A percentile compares a stretch with the other conserved stretches of the same genome.
Conservation (phyloP, 2,888 invertebrate genomes). For the Rhynchonema sp. region DNA sequence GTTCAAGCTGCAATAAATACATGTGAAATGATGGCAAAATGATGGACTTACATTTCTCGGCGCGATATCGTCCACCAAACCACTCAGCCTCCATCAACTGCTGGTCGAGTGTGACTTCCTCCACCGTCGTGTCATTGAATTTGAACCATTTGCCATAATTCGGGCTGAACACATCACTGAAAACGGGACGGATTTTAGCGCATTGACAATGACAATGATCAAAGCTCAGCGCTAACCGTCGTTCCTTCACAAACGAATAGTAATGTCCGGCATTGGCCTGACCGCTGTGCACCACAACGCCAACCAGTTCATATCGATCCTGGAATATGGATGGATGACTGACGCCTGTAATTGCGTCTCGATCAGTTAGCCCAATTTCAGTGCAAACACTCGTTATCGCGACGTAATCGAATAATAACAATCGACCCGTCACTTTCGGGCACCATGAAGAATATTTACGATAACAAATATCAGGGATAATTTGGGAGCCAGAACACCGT, state of each 20-base stretch:
- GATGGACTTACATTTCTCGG: slow-evolving; percentile 27
- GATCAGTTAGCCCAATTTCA: background rate
- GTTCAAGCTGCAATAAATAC: too few species aligned
- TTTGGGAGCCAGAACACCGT: too few species aligned
- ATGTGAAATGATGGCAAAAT: too few species aligned
- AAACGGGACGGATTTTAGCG: background rate
- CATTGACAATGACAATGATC: too few species aligned
- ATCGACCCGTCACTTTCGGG: too few species aligned
- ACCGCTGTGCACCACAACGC: slow-evolving; percentile 38
- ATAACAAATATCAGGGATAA: too few species aligned
- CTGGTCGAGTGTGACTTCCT: slow-evolving; percentile 35
- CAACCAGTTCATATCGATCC: slow-evolving; percentile 34
- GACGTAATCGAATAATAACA: too few species aligned
- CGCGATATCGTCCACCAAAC: slow-evolving; percentile 36
- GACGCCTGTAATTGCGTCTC: background rate
- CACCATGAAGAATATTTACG: too few species aligned
- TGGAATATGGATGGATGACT: slow-evolving; percentile 2
- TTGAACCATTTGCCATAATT: slow-evolving; percentile 33
- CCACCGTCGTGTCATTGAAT: slow-evolving; percentile 37
- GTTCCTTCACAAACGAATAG: slow-evolving; percentile 36
- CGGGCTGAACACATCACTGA: background rate
- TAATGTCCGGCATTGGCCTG: slow-evolving; percentile 39
- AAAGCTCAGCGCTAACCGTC: slow-evolving; percentile 11
- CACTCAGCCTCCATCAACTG: slow-evolving; percentile 33
- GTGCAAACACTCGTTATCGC: too few species aligned